phyloP scores from a whole-genome alignment of 2,888 invertebrate genomes.

The Exephanes ischioxanthus region DNA sequence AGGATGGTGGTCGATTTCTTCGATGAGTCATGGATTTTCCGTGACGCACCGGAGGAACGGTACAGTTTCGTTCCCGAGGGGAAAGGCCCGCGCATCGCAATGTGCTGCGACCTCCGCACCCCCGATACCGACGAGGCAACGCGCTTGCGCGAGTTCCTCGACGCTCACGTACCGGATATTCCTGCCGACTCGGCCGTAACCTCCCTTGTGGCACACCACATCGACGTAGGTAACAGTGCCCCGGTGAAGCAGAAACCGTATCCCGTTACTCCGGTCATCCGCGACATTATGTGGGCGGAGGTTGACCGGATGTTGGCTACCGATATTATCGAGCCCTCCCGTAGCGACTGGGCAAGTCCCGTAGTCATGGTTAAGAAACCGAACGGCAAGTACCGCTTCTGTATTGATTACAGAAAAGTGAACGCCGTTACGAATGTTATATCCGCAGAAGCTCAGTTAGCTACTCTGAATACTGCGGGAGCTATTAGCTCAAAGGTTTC shows the following conservation, averaged over 20 bases:
- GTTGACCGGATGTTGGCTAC: constrained; percentile 76
- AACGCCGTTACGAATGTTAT: constrained; percentile 76
- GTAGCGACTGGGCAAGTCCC: constrained; percentile 75
- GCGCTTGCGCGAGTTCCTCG: background rate
- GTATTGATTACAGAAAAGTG: constrained; percentile 76
- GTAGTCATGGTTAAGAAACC: constrained; percentile 74
- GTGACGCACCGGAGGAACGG: background rate
- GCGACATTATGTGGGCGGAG: constrained; percentile 55
- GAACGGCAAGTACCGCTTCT: constrained; percentile 73
- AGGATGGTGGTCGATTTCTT: background rate
- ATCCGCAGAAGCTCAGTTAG: too few relatives aligned
- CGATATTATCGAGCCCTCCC: constrained; percentile 76
- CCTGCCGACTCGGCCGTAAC: constrained; percentile 56
- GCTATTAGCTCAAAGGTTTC: too few relatives aligned
- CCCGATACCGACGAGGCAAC: background rate
- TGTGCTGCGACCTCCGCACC: background rate
- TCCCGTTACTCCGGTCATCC: constrained; percentile 55
- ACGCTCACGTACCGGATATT: background rate
- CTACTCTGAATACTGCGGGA: too few relatives aligned
- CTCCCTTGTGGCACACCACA: background rate
- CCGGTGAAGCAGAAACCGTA: constrained; percentile 58
- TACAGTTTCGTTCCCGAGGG: background rate
- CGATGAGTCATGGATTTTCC: background rate
- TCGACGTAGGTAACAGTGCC: background rate
- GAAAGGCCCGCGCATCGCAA: background rate